Base-by-base conservation (phyloP, 2,113 vertebrate genomes). In the Herpetotheres cachinnans region DNA sequence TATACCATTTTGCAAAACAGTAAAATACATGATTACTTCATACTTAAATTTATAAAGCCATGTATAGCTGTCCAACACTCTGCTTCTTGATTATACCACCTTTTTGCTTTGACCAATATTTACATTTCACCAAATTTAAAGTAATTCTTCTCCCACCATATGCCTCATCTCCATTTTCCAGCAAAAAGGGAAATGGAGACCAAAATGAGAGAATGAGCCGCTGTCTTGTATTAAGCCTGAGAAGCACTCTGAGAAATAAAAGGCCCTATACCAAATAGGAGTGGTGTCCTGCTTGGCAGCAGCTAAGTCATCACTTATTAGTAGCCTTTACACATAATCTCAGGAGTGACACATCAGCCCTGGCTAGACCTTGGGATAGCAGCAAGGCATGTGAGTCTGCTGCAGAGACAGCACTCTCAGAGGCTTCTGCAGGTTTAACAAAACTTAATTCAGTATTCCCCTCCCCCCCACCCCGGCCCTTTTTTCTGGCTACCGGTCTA, bases 391-490 rank as follows among this genome's bases (percentile, higher is more conserved):
- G 10, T 19, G 52, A 86, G 17, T 25, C 50, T 58, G 44, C 14
- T 73, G 44, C 40, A 47, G 17, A 21, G 21, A 49, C 25, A 73
- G 36, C 21, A 38, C 11, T 50, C n/a, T 55, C 30, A 44, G 14
- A 79, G 21, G 36, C 27, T 40, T 18, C 46, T 46, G 50, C 46
- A 76, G 49, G 27, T 78, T 94, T 65, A 74, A 72, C 44, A 55
- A 92, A 73, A 47, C 49, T 21, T 7, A 58, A 56, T 42, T 79
- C 15, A 24, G 46, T 42, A 34, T 61, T 92, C 7, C 5, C 4
- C 4, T 5, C 15, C 9, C 1, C 2, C 7, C 8, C 38, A 17
- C 25, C 14, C 8, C 2, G 42, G 12, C 42, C 6, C 38, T 29
- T 74, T 78, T 36, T 78, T 52, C 77, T 87, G 81, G 46, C 46